Conservation (phyloP, 2,888 invertebrate species). For the Crepidodera aurea region DNA sequence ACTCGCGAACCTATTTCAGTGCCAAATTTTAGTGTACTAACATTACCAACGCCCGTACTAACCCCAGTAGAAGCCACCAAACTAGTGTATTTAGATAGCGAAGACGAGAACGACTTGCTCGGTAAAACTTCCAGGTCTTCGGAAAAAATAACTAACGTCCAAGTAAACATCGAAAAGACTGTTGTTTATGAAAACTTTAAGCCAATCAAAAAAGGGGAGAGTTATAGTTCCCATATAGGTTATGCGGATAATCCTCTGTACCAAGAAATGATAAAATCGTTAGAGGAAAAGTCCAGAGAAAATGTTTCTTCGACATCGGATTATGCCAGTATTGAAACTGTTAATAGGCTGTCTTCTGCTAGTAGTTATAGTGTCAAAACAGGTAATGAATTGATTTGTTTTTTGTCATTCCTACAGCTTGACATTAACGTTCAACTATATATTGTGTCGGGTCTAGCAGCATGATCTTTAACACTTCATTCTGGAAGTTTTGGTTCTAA, state of each 20-base stretch:
- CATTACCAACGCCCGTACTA: slow-evolving; percentile 70
- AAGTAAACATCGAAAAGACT: slow-evolving; percentile 41
- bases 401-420: too few species aligned
- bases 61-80: slow-evolving; percentile 74
- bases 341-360: slow-evolving; percentile 66
- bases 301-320: slow-evolving; percentile 76
- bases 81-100: slow-evolving; percentile 75
- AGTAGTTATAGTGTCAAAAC: slow-evolving; percentile 62
- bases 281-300: slow-evolving; percentile 65
- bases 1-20: slow-evolving; percentile 77
- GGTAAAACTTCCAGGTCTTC: slow-evolving; percentile 20
- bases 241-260: slow-evolving; percentile 62
- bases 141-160: slow-evolving; percentile 16
- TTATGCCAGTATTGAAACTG: slow-evolving; percentile 77
- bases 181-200: slow-evolving; percentile 66
- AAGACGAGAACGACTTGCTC: slow-evolving; percentile 61
- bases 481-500: too few species aligned
- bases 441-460: too few species aligned
- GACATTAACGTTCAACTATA: too few species aligned
- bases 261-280: slow-evolving; percentile 66
- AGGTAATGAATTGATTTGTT: slow-evolving; percentile 41
- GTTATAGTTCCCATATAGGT: slow-evolving; percentile 66
- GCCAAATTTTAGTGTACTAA: slow-evolving; percentile 73
- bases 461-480: too few species aligned
- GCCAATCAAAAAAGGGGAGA: slow-evolving; percentile 64